These are phyloP conservation scores for Clistopyga incitator DNA, from an alignment of 2,888 invertebrate species.

Conservation along the genomic window DNA sequence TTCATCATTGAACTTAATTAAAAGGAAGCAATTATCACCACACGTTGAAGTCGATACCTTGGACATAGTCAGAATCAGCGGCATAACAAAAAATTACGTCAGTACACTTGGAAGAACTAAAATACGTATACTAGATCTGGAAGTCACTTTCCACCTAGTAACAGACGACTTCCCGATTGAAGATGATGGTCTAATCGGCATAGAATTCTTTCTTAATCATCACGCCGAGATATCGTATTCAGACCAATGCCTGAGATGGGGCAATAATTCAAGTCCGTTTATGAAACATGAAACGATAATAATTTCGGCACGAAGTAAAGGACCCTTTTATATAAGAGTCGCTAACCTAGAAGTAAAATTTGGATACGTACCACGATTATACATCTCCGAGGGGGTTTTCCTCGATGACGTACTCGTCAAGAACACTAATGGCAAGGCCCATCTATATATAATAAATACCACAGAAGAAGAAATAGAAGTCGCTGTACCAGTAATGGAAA, in stretches of 20 bases:
- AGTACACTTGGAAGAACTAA: conserved; percentile 43
- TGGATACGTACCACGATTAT: too few relatives aligned
- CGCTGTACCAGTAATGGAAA: too few relatives aligned
- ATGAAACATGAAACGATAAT: conserved; percentile 46
- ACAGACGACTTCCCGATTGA: conserved; percentile 52
- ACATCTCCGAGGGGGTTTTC: too few relatives aligned
- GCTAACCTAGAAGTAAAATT: too few relatives aligned
- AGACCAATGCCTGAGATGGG: conserved; percentile 41
- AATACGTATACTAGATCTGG: conserved; percentile 7
- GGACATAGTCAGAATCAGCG: too few relatives aligned
- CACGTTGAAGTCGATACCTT: conserved; percentile 18
- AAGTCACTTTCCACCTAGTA: conserved; percentile 49
- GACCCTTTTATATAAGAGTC: too few relatives aligned
- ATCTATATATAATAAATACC: too few relatives aligned
- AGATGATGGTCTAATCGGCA: conserved; percentile 56
- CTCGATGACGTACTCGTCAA: too few relatives aligned
- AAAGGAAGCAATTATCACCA: conserved; percentile 13
- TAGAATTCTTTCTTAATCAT: conserved; percentile 35
- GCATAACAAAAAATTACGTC: conserved; percentile 44
- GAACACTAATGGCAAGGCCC: too few relatives aligned
- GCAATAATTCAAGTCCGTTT: conserved; percentile 28
- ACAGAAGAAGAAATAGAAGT: too few relatives aligned
- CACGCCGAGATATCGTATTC: too few relatives aligned
- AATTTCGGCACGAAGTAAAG: too few relatives aligned
- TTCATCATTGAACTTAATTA: conserved; percentile 44